Evolutionary conservation across 1,140 invertebrate genomes (phyloP).

Genomic region (Bombus haemorrhoidalis): DNA sequence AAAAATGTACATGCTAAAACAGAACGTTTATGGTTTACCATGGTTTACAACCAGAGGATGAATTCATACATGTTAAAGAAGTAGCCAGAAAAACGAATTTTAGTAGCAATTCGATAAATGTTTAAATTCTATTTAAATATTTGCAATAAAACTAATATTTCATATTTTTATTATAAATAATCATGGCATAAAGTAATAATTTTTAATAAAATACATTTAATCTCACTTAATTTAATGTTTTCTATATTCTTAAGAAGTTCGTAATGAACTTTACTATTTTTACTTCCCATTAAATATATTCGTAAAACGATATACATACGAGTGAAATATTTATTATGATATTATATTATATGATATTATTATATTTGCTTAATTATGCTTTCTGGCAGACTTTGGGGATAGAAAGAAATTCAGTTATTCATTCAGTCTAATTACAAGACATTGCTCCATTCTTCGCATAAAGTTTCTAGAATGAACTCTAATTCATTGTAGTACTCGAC

Average conservation of each 20-base stretch:
- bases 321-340: too few species aligned
- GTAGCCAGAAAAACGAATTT: constrained; percentile 33
- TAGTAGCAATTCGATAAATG: neutral
- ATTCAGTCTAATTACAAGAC: neutral
- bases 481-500: too few species aligned
- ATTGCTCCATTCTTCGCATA: neutral
- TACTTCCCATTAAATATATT: neutral
- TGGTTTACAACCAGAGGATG: constrained; percentile 16
- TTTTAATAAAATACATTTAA: constrained; percentile 17
- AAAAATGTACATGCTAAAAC: constrained; percentile 56
- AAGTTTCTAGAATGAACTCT: constrained; percentile 26
- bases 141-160: constrained; percentile 12
- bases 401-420: neutral
- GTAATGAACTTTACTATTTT: too few species aligned
- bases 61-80: constrained; percentile 41
- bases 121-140: neutral
- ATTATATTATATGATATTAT: neutral
- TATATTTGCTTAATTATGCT: neutral
- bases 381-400: neutral
- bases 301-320: too few species aligned
- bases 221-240: neutral
- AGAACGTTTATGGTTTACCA: constrained; percentile 6
- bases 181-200: neutral
- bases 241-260: neutral
- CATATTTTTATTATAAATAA: neutral